A percentile compares a stretch with the other conserved stretches of the same genome.
phyloP scores from a whole-genome alignment of 2,113 vertebrate genomes.

The Jacana jacana region DNA sequence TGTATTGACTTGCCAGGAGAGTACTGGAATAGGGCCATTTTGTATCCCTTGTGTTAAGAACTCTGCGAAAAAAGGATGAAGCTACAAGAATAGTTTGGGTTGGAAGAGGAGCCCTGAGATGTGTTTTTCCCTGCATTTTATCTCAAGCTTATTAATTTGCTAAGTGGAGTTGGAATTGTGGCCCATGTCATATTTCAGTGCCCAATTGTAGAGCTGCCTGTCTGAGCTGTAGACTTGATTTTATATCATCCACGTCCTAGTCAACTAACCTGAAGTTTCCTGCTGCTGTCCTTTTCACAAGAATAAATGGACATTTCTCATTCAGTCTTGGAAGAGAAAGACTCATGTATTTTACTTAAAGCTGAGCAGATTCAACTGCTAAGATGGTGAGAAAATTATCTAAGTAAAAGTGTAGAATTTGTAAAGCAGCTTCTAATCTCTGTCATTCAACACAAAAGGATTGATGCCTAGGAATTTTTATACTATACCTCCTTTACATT shows the following conservation, averaged over 20 bases:
- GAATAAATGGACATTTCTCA: background rate
- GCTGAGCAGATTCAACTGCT: background rate
- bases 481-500: rapidly evolving
- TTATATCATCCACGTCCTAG: background rate
- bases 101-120: background rate
- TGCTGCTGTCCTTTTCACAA: background rate
- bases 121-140: background rate
- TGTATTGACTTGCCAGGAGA: background rate
- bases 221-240: background rate
- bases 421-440: background rate
- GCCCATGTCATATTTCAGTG: background rate
- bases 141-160: background rate
- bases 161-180: background rate
- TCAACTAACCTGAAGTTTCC: background rate
- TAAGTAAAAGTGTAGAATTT: background rate
- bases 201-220: background rate
- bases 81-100: no score
- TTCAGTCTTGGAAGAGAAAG: background rate
- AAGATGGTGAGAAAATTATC: background rate
- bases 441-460: background rate
- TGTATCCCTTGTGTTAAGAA: background rate
- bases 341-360: background rate
- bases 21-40: background rate
- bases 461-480: background rate
- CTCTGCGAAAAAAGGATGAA: background rate